These are phyloP conservation scores for Echinometra lucunter DNA, from an alignment of 53 echinoderm and acorn worm genomes.

Conservation along the genomic window DNA sequence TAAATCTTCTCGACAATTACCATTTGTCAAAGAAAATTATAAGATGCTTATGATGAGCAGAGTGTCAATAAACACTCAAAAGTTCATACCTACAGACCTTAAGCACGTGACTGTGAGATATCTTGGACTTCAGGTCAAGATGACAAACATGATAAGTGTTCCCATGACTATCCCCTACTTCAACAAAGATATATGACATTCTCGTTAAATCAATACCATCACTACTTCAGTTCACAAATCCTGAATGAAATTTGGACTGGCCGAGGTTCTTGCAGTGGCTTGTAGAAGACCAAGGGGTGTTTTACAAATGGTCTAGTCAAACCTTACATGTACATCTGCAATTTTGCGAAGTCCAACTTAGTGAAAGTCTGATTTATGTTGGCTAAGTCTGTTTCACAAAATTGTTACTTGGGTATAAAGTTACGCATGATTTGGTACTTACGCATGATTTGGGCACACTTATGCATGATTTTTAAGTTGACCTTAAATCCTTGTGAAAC, in stretches of 20 bases:
- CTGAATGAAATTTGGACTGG: background rate
- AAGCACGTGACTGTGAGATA: background rate
- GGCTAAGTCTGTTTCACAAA: too few relatives aligned
- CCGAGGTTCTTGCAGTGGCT: background rate
- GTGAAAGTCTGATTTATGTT: too few relatives aligned
- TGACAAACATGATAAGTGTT: background rate
- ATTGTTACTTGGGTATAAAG: too few relatives aligned
- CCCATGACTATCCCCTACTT: background rate
- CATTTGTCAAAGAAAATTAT: background rate
- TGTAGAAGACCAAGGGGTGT: background rate
- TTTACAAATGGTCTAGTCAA: too few relatives aligned
- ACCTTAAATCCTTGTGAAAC: too few relatives aligned
- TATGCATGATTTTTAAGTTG: too few relatives aligned
- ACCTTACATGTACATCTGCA: too few relatives aligned
- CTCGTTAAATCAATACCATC: background rate
- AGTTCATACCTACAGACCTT: background rate
- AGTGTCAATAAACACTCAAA: conserved; percentile 16
- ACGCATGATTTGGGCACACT: too few relatives aligned
- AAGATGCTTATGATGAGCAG: background rate
- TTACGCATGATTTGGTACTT: too few relatives aligned
- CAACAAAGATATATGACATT: background rate
- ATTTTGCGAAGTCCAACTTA: too few relatives aligned
- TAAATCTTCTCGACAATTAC: background rate
- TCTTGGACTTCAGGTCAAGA: background rate
- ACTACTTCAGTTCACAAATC: background rate